A percentile compares a stretch with the other conserved stretches of the same genome.
phyloP scores from a whole-genome alignment of 2,797 vertebrate genomes.

The Notolabrus celidotus region DNA sequence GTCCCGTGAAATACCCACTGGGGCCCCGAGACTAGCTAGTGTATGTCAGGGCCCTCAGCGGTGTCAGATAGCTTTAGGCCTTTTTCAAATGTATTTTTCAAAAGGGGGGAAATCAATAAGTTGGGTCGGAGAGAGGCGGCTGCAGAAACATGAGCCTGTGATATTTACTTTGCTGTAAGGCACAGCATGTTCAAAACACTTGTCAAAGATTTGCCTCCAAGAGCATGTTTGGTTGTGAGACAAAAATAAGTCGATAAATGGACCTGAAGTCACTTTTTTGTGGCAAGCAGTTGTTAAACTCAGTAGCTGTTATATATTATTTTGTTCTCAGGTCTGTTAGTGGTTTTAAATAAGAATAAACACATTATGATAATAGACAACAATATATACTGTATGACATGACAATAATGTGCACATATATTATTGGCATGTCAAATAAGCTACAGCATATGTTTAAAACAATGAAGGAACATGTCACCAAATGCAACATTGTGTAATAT shows the following conservation, averaged over 20 bases:
- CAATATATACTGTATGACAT: no score
- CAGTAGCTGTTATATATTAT: slow-evolving; percentile 13
- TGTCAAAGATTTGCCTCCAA: slow-evolving; percentile 65
- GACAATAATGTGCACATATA: no score
- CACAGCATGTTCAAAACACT: slow-evolving; percentile 63
- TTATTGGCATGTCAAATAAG: not conserved
- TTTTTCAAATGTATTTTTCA: slow-evolving; percentile 84
- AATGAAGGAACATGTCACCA: not conserved
- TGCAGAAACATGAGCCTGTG: slow-evolving; percentile 76
- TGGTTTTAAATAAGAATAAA: not conserved
- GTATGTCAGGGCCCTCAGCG: slow-evolving; percentile 66
- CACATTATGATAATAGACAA: not conserved
- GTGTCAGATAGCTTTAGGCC: slow-evolving; percentile 81
- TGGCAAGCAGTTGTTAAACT: slow-evolving; percentile 25
- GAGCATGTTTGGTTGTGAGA: slow-evolving; percentile 55
- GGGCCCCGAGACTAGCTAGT: slow-evolving; percentile 56
- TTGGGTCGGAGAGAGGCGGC: slow-evolving; percentile 65
- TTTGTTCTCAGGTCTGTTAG: not conserved
- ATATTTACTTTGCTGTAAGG: slow-evolving; percentile 76
- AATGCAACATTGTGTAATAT: not conserved
- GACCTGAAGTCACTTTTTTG: slow-evolving; percentile 55
- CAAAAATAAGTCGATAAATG: slow-evolving; percentile 69
- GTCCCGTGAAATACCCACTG: slow-evolving; percentile 69
- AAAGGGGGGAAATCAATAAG: slow-evolving; percentile 82
- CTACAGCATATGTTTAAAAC: not conserved